These are phyloP conservation scores for Spongia lamella DNA, from an alignment of 37 sponge, comb jelly and placozoan species.

Conservation along the genomic window DNA sequence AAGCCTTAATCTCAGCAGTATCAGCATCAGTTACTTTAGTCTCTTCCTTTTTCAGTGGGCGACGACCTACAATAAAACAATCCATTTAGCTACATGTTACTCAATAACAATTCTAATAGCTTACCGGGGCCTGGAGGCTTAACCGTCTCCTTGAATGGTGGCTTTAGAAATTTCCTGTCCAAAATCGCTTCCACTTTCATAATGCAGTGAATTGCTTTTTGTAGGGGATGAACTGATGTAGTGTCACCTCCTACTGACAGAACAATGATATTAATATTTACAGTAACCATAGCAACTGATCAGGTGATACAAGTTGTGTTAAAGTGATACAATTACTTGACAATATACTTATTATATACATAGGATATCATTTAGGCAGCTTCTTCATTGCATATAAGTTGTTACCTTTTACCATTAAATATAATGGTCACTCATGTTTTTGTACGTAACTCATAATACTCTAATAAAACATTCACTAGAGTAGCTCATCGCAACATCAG, in stretches of 20 bases:
- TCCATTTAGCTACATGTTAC: background rate
- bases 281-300: background rate
- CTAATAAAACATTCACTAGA: too few species aligned
- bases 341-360: too few species aligned
- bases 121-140: background rate
- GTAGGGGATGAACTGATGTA: too few species aligned
- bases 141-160: slow-evolving; percentile 72
- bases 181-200: slow-evolving; percentile 60
- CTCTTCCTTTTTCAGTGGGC: background rate
- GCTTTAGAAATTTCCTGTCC: slow-evolving; percentile 73
- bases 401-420: too few species aligned
- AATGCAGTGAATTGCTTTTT: slow-evolving; percentile 24
- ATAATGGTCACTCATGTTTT: too few species aligned
- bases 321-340: too few species aligned
- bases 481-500: too few species aligned
- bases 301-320: too few species aligned
- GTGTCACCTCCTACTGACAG: background rate
- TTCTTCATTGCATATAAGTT: too few species aligned
- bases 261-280: slow-evolving; percentile 1
- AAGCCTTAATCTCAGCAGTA: slow-evolving; percentile 4
- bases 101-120: background rate
- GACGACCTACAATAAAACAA: background rate
- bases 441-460: too few species aligned
- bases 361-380: too few species aligned
- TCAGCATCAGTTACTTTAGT: background rate